A percentile compares a stretch with the other conserved stretches of the same genome.
phyloP scores from a whole-genome alignment of 2,797 vertebrate genomes.

The Falco columbarius region DNA sequence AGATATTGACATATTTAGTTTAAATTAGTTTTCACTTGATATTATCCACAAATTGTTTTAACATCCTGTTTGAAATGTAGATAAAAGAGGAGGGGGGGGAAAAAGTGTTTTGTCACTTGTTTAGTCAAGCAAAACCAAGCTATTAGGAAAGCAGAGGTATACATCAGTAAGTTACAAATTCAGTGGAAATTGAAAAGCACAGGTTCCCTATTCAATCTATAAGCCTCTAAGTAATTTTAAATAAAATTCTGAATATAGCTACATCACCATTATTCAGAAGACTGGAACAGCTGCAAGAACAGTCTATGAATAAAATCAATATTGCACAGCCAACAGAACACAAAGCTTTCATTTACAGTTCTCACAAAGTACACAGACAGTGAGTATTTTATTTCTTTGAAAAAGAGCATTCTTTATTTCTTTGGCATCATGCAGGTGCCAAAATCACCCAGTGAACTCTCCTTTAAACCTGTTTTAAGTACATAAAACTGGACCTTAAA shows the following conservation, averaged over 20 bases:
- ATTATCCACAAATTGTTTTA: not conserved
- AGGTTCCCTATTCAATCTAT: not conserved
- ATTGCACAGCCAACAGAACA: not conserved
- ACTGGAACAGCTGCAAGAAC: not conserved
- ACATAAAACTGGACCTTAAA: not conserved
- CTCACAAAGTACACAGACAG: not conserved
- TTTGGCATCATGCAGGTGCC: not conserved
- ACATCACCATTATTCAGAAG: not conserved
- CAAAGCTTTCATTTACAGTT: conserved; percentile 13
- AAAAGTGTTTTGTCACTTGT: not conserved
- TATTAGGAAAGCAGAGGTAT: not conserved
- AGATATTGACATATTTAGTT: not conserved
- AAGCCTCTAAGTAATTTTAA: not conserved
- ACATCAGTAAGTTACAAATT: not conserved
- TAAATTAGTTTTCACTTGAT: not conserved
- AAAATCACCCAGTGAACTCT: conserved; percentile 1
- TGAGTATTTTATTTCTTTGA: not conserved
- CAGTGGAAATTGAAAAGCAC: not conserved
- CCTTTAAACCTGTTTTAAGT: not conserved
- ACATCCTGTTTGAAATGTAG: not conserved
- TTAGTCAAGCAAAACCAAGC: not conserved
- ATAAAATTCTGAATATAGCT: not conserved
- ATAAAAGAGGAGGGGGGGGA: not conserved
- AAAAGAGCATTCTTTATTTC: not conserved
- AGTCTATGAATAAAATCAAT: not conserved